Evolutionary conservation across 2,888 invertebrate genomes (phyloP).

Genomic region (Aphidoletes aphidimyza): DNA sequence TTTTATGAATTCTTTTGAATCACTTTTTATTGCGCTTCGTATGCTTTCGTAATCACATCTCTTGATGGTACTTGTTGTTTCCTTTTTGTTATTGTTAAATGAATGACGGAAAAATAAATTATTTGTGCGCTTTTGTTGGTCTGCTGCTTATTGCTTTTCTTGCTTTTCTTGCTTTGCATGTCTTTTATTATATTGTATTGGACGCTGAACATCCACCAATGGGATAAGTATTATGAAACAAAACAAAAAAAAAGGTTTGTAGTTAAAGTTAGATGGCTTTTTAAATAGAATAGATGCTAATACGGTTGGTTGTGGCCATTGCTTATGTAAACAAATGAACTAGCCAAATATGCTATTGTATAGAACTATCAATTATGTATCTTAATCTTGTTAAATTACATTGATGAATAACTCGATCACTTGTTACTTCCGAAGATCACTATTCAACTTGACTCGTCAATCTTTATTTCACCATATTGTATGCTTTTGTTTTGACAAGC

Average conservation of each 20-base stretch:
- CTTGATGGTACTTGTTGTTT: not conserved
- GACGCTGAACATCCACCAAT: not conserved
- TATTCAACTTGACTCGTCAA: not conserved
- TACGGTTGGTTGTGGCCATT: too few relatives aligned
- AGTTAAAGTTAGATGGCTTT: not conserved
- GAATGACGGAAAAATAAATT: constrained; percentile 43
- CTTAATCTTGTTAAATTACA: too few relatives aligned
- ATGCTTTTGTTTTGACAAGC: too few relatives aligned
- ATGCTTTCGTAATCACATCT: not conserved
- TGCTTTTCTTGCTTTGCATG: not conserved
- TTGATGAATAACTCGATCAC: too few relatives aligned
- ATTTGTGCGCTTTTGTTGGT: not conserved
- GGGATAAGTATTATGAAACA: not conserved
- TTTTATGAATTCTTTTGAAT: not conserved
- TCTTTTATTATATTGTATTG: not conserved
- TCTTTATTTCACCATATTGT: too few relatives aligned
- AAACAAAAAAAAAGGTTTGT: constrained; percentile 46
- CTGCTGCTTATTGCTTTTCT: constrained; percentile 32
- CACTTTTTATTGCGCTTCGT: not conserved
- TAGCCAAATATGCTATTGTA: too few relatives aligned
- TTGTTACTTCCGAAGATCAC: not conserved
- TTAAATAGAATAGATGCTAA: not conserved
- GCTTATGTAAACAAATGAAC: too few relatives aligned
- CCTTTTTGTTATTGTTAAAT: not conserved
- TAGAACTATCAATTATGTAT: too few relatives aligned